phyloP scores from a whole-genome alignment of 53 echinoderm and acorn worm genomes.

The Zoroaster sp. region DNA sequence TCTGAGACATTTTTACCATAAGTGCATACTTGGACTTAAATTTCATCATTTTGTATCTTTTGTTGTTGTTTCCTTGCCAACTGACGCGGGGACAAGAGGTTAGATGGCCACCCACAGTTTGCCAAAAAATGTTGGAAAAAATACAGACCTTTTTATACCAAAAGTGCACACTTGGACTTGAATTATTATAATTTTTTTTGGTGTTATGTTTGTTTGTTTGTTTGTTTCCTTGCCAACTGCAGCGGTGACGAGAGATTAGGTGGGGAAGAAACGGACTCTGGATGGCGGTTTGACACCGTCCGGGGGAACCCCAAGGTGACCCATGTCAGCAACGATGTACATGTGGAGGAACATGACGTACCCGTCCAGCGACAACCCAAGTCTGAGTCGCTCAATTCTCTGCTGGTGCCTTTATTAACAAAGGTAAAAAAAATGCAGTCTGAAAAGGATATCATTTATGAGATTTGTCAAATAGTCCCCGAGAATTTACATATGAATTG shows the following conservation, averaged over 20 bases:
- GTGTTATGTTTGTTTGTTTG: too few relatives aligned
- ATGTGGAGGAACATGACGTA: constrained; percentile 15
- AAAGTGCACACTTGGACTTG: too few relatives aligned
- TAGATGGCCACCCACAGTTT: too few relatives aligned
- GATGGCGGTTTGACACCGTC: constrained; percentile 63
- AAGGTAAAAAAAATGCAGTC: constrained; percentile 57
- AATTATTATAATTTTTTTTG: too few relatives aligned
- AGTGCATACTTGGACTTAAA: too few relatives aligned
- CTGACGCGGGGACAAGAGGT: not conserved
- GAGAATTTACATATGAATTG: not conserved
- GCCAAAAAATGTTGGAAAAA: too few relatives aligned
- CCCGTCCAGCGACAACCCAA: constrained; percentile 72
- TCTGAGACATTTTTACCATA: too few relatives aligned
- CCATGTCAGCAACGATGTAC: not conserved
- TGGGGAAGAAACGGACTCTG: constrained; percentile 9
- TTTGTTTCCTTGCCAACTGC: too few relatives aligned
- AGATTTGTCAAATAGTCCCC: too few relatives aligned
- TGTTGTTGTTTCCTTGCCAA: not conserved
- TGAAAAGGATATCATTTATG: too few relatives aligned
- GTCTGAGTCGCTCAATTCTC: constrained; percentile 76
- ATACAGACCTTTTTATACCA: too few relatives aligned
- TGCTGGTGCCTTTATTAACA: constrained; percentile 80
- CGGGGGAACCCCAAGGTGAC: constrained; percentile 31
- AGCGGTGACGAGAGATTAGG: constrained; percentile 26
- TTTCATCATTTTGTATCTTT: too few relatives aligned